Conservation (phyloP, 2,113 vertebrate genomes). For the Propithecus coquereli region DNA sequence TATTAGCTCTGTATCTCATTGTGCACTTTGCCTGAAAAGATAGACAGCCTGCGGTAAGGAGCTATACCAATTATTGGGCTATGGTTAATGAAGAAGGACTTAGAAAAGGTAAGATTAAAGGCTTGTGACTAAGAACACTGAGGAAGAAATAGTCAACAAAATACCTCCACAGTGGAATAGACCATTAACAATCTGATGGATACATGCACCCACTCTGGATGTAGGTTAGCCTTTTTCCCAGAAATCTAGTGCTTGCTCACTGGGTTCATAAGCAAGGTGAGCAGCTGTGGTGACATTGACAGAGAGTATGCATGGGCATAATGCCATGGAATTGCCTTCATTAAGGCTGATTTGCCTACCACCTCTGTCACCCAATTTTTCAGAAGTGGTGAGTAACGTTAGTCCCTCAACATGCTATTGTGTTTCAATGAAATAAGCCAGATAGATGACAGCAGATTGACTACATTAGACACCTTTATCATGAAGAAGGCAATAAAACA, state of each 20-base stretch:
- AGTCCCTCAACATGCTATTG: neutral
- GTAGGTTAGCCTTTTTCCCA: neutral
- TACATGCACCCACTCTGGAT: neutral
- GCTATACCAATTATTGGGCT: neutral
- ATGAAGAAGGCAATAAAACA: neutral
- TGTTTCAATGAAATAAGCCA: neutral
- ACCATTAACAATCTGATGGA: neutral
- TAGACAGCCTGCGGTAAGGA: neutral
- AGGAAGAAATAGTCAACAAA: neutral
- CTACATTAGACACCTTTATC: neutral
- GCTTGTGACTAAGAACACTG: neutral
- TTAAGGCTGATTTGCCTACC: neutral
- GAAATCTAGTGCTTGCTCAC: neutral
- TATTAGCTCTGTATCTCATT: neutral
- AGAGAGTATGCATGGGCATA: neutral
- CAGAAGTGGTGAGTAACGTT: neutral
- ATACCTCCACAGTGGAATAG: neutral
- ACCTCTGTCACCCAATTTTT: neutral
- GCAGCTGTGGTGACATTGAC: neutral
- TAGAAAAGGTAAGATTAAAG: slow-evolving; percentile 20
- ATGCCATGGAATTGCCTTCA: neutral
- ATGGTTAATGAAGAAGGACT: neutral
- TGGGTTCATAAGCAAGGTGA: neutral
- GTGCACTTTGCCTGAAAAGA: neutral
- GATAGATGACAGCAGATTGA: neutral